Base-by-base conservation (phyloP, 2,797 vertebrate species). In the Enteromius radiatus region DNA sequence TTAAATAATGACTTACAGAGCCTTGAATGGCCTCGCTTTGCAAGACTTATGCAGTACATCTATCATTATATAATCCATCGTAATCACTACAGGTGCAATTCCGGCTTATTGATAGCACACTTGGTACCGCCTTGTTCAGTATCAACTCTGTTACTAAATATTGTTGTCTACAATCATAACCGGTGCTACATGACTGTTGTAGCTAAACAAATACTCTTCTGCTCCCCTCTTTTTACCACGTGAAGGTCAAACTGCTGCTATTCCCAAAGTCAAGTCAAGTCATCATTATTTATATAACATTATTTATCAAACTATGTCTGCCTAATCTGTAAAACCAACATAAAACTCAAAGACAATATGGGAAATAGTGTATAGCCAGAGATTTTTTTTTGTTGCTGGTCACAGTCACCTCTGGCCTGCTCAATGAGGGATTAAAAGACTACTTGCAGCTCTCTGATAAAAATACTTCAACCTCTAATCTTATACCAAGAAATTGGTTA, bases 381-480 rank as follows among this genome's bases (percentile, higher is more conserved):
- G 26, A n/a, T n/a, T n/a, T 61, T 63, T 63, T 64, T 33, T 33
- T 7, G 7, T 19, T 64, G 7, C 28, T 64, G 9, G 15, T 15
- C 28, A 28, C 28, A 0, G 61, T 64, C 61, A 64, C 15, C 61
- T 64, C 28, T 19, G 61, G 61, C 61, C 28, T 33, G 61, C 28
- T 64, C 15, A 19, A 7, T 19, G 26, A 10, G 45, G 2, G 26
- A 47, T 49, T 49, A 71, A 10, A 47, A 31, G 15, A 71, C 69
- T 47, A 71, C 69, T 2, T 2, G 26, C 15, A 49, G 26, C 23
- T 11, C 9, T 9, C 26, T 49, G 43, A 71, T 49, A 47, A 28
- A 47, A 71, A 71, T 71, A 45, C 43, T 47, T 47, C 9, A n/a
- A 65, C 33, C 64, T 67, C 21, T 67, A 38, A 36, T 67, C 33